phyloP scores from a whole-genome alignment of 2,797 vertebrate species.

The Pseudochaenichthys georgianus region DNA sequence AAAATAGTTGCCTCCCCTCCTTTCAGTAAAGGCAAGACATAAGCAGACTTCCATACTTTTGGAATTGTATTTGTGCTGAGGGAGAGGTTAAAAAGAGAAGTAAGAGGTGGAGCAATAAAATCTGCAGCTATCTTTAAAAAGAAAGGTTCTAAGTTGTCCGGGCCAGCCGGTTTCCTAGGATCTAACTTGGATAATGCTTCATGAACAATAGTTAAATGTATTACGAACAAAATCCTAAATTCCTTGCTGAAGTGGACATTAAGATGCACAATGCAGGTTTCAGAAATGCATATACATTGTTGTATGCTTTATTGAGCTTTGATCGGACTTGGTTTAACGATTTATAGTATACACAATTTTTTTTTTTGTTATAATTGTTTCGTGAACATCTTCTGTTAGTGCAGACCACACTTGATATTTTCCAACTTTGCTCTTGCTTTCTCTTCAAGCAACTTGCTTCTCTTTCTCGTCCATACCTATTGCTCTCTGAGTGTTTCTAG shows the following conservation, averaged over 20 bases:
- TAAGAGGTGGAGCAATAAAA: too few relatives aligned
- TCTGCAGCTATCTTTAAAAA: too few relatives aligned
- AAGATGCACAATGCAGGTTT: neutral
- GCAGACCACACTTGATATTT: conserved; percentile 2
- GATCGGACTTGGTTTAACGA: neutral
- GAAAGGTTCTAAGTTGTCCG: too few relatives aligned
- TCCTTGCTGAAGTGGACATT: neutral
- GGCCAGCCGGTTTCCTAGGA: too few relatives aligned
- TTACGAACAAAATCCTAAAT: neutral
- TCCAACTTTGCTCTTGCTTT: conserved; percentile 4
- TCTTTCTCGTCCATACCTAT: neutral
- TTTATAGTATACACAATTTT: conserved; percentile 9
- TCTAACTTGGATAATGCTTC: too few relatives aligned
- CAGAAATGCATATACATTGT: neutral
- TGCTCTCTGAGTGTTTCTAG: conserved; percentile 8
- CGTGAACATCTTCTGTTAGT: neutral
- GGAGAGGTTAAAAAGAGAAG: too few relatives aligned
- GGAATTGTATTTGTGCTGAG: too few relatives aligned
- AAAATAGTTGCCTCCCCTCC: too few relatives aligned
- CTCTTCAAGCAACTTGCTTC: neutral
- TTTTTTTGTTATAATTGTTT: neutral
- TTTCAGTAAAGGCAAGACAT: too few relatives aligned
- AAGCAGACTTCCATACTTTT: too few relatives aligned
- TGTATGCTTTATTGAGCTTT: neutral
- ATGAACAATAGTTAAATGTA: neutral